phyloP scores from a whole-genome alignment of 2,888 invertebrate genomes.

The Falcaria lacertinaria region DNA sequence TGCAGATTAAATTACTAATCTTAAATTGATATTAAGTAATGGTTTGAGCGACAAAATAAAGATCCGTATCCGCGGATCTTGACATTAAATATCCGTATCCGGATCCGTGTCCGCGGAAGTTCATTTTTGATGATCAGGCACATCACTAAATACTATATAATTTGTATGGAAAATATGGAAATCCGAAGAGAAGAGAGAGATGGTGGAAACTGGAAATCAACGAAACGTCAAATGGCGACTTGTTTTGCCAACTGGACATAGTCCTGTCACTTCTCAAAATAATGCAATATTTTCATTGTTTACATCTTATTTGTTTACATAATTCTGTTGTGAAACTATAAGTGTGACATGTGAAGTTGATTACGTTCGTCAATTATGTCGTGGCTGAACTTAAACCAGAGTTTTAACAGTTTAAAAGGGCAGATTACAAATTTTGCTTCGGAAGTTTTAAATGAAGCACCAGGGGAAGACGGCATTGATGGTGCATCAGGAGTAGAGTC shows the following conservation, averaged over 20 bases:
- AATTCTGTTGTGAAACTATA: conserved; percentile 32
- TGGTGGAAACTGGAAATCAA: neutral
- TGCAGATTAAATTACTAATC: no score
- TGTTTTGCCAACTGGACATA: conserved; percentile 78
- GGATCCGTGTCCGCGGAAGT: no score
- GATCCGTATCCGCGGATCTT: no score
- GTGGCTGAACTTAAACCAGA: conserved; percentile 84
- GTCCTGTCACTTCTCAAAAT: conserved; percentile 67
- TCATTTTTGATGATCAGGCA: no score
- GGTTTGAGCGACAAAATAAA: no score
- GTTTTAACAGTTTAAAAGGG: conserved; percentile 87
- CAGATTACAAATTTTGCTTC: conserved; percentile 93
- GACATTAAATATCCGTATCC: no score
- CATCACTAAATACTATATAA: no score
- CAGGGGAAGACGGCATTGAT: conserved; percentile 66
- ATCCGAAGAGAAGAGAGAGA: no score
- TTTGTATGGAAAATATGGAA: no score
- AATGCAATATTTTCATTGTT: conserved; percentile 71
- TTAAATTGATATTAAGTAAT: no score
- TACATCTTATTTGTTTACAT: conserved; percentile 42
- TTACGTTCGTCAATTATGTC: conserved; percentile 71
- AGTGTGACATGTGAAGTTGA: conserved; percentile 54
- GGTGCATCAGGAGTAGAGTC: conserved; percentile 31
- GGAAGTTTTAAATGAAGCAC: conserved; percentile 90
- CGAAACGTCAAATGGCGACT: conserved; percentile 13